Percentiles rank a stretch among this genome's conserved stretches.
These are phyloP conservation scores for Cladopsammia gracilis DNA, from an alignment of 64 coral and sea anemone genomes.

Conservation along the genomic window DNA sequence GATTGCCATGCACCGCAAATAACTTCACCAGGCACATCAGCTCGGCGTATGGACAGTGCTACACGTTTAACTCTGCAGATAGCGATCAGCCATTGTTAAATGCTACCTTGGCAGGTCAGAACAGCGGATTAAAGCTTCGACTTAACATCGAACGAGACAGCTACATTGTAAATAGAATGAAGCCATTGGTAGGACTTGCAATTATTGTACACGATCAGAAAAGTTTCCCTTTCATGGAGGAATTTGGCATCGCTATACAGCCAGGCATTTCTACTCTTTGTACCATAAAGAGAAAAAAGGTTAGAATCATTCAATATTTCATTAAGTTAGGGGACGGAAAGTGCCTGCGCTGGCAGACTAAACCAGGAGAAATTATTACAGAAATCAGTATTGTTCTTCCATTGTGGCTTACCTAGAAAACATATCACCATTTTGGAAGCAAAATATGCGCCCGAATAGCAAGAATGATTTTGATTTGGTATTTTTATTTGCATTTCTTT, in stretches of 20 bases:
- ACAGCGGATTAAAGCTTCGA: slow-evolving; percentile 5
- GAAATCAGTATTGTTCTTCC: too few relatives aligned
- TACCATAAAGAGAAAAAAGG: slow-evolving; percentile 10
- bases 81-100: too few relatives aligned
- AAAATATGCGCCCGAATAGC: too few relatives aligned
- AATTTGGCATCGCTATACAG: background rate
- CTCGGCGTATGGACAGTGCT: background rate
- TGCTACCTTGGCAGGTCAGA: background rate
- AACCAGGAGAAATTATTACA: background rate
- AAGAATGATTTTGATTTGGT: too few relatives aligned
- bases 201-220: slow-evolving; percentile 29
- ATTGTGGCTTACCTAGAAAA: too few relatives aligned
- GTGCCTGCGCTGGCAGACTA: background rate
- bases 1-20: background rate
- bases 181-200: background rate
- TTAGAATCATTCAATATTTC: background rate
- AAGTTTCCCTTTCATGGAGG: background rate
- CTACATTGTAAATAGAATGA: background rate
- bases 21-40: background rate
- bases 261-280: slow-evolving; percentile 28
- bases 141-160: slow-evolving; percentile 23
- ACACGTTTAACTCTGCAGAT: slow-evolving; percentile 14
- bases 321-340: background rate
- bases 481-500: too few relatives aligned
- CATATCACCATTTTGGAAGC: too few relatives aligned